phyloP scores from a whole-genome alignment of 2,797 vertebrate genomes.

The Pseudocheirus occidentalis region DNA sequence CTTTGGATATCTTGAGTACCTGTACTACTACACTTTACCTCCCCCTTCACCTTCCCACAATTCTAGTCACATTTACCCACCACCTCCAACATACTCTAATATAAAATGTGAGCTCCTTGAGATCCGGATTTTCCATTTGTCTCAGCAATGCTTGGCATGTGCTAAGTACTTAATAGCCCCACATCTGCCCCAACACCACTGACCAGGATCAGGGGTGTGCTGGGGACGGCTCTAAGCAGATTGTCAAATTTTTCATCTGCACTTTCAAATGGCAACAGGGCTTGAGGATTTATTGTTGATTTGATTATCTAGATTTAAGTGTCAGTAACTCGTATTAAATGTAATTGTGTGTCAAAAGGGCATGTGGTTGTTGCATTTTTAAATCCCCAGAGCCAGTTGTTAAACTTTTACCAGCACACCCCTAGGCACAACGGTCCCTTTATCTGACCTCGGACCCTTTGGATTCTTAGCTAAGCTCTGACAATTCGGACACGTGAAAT shows the following conservation, averaged over 20 bases:
- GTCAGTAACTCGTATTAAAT: neutral
- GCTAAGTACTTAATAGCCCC: neutral
- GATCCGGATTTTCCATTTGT: neutral
- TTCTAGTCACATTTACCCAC: neutral
- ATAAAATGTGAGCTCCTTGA: neutral
- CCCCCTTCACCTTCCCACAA: neutral
- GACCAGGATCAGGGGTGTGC: neutral
- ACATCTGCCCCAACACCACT: neutral
- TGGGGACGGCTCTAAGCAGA: neutral
- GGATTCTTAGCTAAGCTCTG: neutral
- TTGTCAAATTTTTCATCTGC: neutral
- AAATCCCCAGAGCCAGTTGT: neutral
- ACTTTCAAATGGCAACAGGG: neutral
- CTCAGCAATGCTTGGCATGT: neutral
- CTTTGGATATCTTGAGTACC: conserved; percentile 3
- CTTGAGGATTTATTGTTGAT: neutral
- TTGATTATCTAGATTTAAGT: neutral
- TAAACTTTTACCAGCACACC: neutral
- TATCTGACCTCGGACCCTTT: neutral
- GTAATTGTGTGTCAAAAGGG: neutral
- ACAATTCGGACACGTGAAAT: neutral
- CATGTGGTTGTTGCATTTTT: neutral
- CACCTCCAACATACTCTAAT: neutral
- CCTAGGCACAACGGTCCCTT: neutral
- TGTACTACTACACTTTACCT: neutral